These are phyloP conservation scores for Tridacna crocea DNA, from an alignment of 2,888 invertebrate genomes.

Conservation along the genomic window DNA sequence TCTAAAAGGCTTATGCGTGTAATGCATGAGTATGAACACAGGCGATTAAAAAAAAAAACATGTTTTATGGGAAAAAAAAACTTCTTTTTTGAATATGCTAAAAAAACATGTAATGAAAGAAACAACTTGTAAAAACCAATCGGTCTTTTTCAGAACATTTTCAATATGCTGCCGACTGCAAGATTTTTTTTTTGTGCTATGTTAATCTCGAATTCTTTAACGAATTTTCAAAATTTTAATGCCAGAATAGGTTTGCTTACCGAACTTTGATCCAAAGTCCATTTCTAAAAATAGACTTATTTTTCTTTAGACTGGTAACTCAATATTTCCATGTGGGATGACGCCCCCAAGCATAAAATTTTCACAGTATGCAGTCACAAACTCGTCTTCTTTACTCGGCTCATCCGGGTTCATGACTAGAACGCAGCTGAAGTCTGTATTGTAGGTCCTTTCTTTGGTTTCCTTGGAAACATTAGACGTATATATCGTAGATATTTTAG, in stretches of 20 bases:
- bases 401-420: constrained; percentile 39
- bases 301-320: constrained; percentile 49
- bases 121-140: too few species aligned
- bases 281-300: constrained; percentile 4
- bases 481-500: constrained; percentile 50
- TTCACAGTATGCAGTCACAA: constrained; percentile 54
- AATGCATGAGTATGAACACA: too few species aligned
- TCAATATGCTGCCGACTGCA: too few species aligned
- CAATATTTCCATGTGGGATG: constrained; percentile 52
- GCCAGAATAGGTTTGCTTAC: neutral
- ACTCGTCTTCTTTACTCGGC: constrained; percentile 52
- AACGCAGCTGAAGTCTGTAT: constrained; percentile 53
- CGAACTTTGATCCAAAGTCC: neutral
- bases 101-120: too few species aligned
- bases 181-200: too few species aligned
- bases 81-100: too few species aligned
- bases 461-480: constrained; percentile 47
- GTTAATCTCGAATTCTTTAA: too few species aligned
- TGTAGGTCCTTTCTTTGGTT: constrained; percentile 37
- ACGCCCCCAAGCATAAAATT: constrained; percentile 57
- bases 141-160: too few species aligned
- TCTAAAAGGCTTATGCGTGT: too few species aligned
- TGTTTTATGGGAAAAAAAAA: too few species aligned
- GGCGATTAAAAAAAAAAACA: too few species aligned
- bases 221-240: too few species aligned